Evolutionary conservation across 2,888 invertebrate species (phyloP), one percentile per base, ranked within the genome.

Genomic region (Linyphia triangularis): DNA sequence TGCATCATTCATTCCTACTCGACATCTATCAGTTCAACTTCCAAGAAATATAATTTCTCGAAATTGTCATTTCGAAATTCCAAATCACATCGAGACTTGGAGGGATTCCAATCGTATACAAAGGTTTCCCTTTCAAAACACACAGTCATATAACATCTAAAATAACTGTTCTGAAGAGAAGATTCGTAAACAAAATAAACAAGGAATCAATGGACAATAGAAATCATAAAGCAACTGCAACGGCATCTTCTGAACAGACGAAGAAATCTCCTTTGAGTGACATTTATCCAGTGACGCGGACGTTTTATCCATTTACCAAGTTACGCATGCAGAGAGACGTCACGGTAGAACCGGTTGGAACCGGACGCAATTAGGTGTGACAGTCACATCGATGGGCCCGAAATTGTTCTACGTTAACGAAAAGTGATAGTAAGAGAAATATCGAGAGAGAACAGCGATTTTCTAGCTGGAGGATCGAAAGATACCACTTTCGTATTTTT

Each of bases 301-400:
- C 85, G 65, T 73, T 79, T 86, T 86, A 86, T 86, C 85, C 85
- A 86, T 86, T 86, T 86, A 86, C 85, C 70, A 78, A 78, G 85
- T 85, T 85, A 72, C 85, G 85, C 85, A 86, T 86, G 85, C 79
- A 79, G 85, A 86, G 72, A 79, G 72, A 72, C 79, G 85, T 86
- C 85, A 86, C 61, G 79, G 22, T 13, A 22, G 70, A 70, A 72
- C 85, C 75, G 70, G 78, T 59, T 78, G 26, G 78, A 78, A 85
- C 85, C 78, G 72, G 79, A 86, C 85, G 79, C 85, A 86, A 86
- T 86, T 86, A 86, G 85, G 85, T 86, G 85, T 86, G 85, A 86
- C 85, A 86, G 85, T 86, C 70, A 78, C 85, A 78, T 75, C 75
- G 33, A 59, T 37, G 73, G 70, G 37, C 19, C 51, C 51, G 78